These are phyloP conservation scores for Catagonus wagneri DNA, from an alignment of 2,113 vertebrate genomes.

Conservation along the genomic window DNA sequence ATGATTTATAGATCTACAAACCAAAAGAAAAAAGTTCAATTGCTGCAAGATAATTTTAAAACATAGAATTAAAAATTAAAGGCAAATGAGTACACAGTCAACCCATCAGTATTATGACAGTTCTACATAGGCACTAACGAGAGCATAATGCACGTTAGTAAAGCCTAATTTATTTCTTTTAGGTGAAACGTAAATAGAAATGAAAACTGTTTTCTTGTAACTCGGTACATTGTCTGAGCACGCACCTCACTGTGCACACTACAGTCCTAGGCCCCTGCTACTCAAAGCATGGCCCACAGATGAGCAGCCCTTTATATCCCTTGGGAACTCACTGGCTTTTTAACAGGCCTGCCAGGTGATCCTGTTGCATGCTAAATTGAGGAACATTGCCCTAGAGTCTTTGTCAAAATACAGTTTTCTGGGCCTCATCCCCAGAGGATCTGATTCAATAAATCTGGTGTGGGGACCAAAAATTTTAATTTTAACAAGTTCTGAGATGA, in stretches of 20 bases:
- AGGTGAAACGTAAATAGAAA: conserved; percentile 20
- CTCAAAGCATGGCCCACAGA: neutral
- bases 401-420: neutral
- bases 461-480: neutral
- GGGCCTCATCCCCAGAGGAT: neutral
- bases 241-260: neutral
- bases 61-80: conserved; percentile 19
- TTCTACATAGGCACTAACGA: neutral
- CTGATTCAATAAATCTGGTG: neutral
- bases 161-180: neutral
- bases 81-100: neutral
- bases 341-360: neutral
- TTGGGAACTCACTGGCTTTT: neutral
- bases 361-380: neutral
- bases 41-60: neutral
- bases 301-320: neutral
- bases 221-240: neutral
- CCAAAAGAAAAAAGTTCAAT: neutral
- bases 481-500: neutral
- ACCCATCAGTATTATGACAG: neutral
- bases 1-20: neutral
- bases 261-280: too few relatives aligned
- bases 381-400: neutral
- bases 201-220: neutral
- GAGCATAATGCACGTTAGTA: neutral